phyloP scores from a whole-genome alignment of 2,888 invertebrate species.

The Drosophila quinaria region DNA sequence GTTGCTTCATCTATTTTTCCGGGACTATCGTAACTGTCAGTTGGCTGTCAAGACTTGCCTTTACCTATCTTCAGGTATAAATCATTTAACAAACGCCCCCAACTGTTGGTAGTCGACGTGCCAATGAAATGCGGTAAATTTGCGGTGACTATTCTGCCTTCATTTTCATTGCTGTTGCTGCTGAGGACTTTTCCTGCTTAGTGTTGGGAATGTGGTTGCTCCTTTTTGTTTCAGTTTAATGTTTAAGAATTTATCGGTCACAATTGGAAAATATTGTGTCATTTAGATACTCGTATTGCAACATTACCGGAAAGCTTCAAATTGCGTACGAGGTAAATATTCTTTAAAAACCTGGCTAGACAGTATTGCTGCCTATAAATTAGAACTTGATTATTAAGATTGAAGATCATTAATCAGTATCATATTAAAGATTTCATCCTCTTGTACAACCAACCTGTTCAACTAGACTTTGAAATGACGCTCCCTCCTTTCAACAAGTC shows the following conservation, averaged over 20 bases:
- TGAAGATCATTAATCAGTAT: neutral
- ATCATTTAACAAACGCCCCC: constrained; percentile 18
- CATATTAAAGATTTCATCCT: neutral
- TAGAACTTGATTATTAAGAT: neutral
- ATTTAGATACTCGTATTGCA: neutral
- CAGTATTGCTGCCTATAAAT: neutral
- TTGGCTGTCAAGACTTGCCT: constrained; percentile 2
- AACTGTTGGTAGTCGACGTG: constrained; percentile 1
- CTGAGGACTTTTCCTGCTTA: neutral
- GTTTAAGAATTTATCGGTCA: neutral
- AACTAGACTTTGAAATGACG: neutral
- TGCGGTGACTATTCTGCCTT: constrained; percentile 4
- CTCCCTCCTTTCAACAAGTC: neutral
- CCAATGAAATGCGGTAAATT: constrained; percentile 12
- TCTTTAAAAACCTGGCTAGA: neutral
- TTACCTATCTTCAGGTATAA: constrained; percentile 9
- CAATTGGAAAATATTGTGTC: neutral
- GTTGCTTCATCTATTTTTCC: constrained; percentile 10
- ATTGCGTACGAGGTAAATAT: neutral
- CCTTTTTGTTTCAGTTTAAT: neutral
- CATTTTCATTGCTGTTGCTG: neutral
- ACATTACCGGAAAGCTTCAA: neutral
- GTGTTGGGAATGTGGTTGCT: neutral
- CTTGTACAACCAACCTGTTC: neutral
- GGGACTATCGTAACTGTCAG: constrained; percentile 6